phyloP scores from a whole-genome alignment of 2,797 vertebrate genomes.

The Capromys pilorides region DNA sequence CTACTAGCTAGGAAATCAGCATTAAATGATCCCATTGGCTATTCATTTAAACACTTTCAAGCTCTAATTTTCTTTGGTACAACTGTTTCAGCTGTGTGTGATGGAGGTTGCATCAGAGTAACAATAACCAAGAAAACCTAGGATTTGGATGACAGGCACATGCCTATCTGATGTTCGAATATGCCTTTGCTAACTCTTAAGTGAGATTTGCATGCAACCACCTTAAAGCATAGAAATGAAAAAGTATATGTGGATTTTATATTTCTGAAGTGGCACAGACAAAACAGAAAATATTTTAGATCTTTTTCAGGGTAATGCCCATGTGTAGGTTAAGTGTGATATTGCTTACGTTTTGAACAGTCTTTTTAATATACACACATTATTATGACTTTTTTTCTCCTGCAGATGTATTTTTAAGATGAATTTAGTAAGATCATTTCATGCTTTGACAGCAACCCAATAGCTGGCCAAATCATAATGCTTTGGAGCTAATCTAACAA shows the following conservation, averaged over 20 bases:
- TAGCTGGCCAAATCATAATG: conserved; percentile 27
- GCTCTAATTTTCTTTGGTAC: conserved; percentile 5
- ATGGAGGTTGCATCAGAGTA: neutral
- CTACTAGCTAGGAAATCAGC: conserved; percentile 1
- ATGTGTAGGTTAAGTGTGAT: neutral
- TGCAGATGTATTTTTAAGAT: neutral
- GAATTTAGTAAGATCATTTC: conserved; percentile 44
- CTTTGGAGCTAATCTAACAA: conserved; percentile 34
- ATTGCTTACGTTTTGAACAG: conserved; percentile 49
- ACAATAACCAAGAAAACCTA: conserved; percentile 30
- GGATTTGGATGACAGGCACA: neutral
- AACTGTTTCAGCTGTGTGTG: neutral
- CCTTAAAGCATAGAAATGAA: conserved; percentile 23
- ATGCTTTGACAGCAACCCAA: conserved; percentile 47
- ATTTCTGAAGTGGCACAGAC: neutral
- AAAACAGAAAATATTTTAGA: conserved; percentile 34
- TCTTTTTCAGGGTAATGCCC: conserved; percentile 24
- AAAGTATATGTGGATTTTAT: conserved; percentile 10
- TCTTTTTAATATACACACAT: neutral
- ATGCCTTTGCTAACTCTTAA: neutral
- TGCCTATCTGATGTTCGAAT: conserved; percentile 10
- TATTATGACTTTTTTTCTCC: neutral
- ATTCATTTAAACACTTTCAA: neutral
- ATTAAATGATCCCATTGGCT: neutral
- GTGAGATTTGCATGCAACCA: conserved; percentile 34